Conservation (phyloP, 2,797 vertebrate species). For the Varecia variegata region DNA sequence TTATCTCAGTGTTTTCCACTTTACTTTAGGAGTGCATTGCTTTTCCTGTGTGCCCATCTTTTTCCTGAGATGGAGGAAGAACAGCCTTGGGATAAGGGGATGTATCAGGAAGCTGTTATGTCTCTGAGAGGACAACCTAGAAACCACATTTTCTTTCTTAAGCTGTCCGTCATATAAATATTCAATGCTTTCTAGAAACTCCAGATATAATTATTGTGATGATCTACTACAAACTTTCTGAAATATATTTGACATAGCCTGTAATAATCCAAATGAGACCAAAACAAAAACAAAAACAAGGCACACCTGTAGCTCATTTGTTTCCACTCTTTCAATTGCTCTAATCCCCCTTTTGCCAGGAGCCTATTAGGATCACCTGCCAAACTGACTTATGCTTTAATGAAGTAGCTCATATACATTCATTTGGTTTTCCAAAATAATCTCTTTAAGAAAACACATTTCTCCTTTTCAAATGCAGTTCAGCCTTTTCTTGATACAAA, state of each 20-base stretch:
- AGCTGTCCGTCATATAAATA: neutral
- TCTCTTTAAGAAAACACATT: constrained; percentile 33
- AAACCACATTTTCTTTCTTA: neutral
- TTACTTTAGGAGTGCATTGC: neutral
- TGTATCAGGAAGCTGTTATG: neutral
- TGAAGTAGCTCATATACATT: neutral
- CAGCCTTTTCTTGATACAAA: neutral
- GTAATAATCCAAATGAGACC: neutral
- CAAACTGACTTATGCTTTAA: constrained; percentile 31
- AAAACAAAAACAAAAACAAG: neutral
- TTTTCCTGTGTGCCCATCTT: neutral
- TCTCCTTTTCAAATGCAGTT: constrained; percentile 36
- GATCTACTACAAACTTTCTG: neutral
- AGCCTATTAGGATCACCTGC: constrained; percentile 42
- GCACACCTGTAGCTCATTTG: constrained; percentile 61
- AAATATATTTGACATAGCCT: neutral
- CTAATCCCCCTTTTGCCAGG: neutral
- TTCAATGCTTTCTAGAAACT: neutral
- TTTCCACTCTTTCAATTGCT: neutral
- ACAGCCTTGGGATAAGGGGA: neutral
- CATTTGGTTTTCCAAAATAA: constrained; percentile 37
- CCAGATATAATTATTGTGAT: neutral
- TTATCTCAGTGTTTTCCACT: neutral
- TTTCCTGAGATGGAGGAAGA: neutral
- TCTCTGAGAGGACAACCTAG: neutral